phyloP scores from a whole-genome alignment of 2,797 vertebrate species.

The Syngnathus rostellatus region DNA sequence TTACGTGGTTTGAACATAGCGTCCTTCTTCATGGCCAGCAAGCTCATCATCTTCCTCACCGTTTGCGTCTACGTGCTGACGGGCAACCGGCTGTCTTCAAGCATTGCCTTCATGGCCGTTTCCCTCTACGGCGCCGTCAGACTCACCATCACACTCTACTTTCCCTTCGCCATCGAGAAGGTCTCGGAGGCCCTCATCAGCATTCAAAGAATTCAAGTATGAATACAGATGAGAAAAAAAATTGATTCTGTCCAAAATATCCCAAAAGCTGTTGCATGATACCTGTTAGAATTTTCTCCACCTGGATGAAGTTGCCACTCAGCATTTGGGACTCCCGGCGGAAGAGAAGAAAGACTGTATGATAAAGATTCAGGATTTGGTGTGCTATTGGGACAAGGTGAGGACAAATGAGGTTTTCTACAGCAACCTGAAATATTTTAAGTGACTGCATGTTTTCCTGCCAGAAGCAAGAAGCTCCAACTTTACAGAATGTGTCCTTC shows the following conservation, averaged over 20 bases:
- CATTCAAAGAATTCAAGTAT: slow-evolving; percentile 86
- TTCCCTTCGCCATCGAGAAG: slow-evolving; percentile 84
- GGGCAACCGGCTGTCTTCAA: slow-evolving; percentile 79
- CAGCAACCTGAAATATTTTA: neutral
- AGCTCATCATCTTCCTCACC: slow-evolving; percentile 87
- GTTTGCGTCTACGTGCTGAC: slow-evolving; percentile 80
- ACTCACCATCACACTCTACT: slow-evolving; percentile 89
- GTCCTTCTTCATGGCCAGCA: slow-evolving; percentile 86
- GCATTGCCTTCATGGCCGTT: slow-evolving; percentile 83
- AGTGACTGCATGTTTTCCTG: neutral
- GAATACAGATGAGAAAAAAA: neutral
- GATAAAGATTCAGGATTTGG: slow-evolving; percentile 77
- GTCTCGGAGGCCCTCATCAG: slow-evolving; percentile 82
- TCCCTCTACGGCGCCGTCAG: slow-evolving; percentile 83
- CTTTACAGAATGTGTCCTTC: slow-evolving; percentile 78
- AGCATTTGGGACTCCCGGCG: slow-evolving; percentile 38
- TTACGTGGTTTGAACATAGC: slow-evolving; percentile 91
- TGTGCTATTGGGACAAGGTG: slow-evolving; percentile 88
- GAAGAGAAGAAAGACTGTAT: slow-evolving; percentile 63
- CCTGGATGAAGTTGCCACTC: slow-evolving; percentile 78
- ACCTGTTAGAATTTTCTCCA: slow-evolving; percentile 77
- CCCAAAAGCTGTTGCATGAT: too few relatives aligned
- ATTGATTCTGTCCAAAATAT: too few relatives aligned
- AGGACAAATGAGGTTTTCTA: slow-evolving; percentile 16
- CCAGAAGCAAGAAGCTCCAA: slow-evolving; percentile 73